Evolutionary conservation across 1,140 invertebrate genomes (phyloP).

Genomic region (Mamestra configurata): DNA sequence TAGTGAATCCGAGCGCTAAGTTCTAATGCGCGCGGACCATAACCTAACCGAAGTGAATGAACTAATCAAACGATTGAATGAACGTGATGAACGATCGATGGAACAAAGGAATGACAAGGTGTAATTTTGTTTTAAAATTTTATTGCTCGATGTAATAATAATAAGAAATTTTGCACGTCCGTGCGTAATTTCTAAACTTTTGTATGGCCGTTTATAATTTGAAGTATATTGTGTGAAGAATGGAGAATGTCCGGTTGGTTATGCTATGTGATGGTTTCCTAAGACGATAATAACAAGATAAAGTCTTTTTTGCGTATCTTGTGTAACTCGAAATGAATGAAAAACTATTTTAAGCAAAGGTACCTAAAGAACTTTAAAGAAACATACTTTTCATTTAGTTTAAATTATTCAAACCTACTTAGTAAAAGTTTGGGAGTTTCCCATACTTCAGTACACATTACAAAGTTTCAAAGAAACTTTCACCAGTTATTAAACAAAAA

Average conservation of each 20-base stretch:
- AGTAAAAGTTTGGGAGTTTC: neutral
- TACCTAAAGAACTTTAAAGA: too few species aligned
- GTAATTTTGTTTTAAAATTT: conserved; percentile 45
- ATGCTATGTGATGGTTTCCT: neutral
- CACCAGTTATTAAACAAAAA: neutral
- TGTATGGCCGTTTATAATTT: conserved; percentile 5
- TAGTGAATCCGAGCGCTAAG: neutral
- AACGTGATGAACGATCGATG: conserved; percentile 9
- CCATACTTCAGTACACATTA: neutral
- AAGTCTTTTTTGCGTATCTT: too few species aligned
- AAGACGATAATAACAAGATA: too few species aligned
- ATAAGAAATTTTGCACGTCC: conserved; percentile 12
- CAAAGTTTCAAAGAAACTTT: neutral
- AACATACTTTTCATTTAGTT: too few species aligned
- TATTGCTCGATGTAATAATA: conserved; percentile 7
- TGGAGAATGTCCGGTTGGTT: conserved; percentile 1
- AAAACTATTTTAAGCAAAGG: too few species aligned
- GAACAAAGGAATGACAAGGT: conserved; percentile 24
- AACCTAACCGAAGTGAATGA: conserved; percentile 34
- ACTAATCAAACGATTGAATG: conserved; percentile 25
- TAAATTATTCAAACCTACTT: too few species aligned
- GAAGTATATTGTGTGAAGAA: conserved; percentile 7
- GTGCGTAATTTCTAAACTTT: conserved; percentile 8
- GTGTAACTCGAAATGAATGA: too few species aligned
- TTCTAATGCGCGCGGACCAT: conserved; percentile 5